A percentile compares a stretch with the other conserved stretches of the same genome.
Evolutionary conservation across 2,797 vertebrate genomes (phyloP).

Genomic region (Diglossa cyanea): DNA sequence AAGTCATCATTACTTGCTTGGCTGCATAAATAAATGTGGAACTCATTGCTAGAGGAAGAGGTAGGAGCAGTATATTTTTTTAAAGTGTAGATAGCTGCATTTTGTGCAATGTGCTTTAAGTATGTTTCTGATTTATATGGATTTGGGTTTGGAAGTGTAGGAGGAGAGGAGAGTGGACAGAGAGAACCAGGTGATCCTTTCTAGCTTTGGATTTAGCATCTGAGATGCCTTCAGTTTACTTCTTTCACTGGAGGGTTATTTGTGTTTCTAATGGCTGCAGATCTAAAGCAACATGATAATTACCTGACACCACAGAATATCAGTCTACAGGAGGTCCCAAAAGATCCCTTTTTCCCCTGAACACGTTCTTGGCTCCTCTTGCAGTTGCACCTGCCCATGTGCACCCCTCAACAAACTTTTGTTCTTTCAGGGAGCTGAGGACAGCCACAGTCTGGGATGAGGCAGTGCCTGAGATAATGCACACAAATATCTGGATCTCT

Average conservation of each 20-base stretch:
- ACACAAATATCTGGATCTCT: background rate
- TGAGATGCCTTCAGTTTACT: background rate
- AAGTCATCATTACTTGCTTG: background rate
- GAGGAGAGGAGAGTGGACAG: background rate
- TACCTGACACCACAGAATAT: background rate
- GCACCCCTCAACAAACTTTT: fast-evolving
- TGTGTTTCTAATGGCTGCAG: background rate
- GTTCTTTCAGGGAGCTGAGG: background rate
- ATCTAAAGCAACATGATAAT: background rate
- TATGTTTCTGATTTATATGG: background rate
- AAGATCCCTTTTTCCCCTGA: background rate
- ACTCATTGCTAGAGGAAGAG: background rate
- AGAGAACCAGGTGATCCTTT: background rate
- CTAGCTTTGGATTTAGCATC: background rate
- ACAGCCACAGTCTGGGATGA: background rate
- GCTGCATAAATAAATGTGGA: background rate
- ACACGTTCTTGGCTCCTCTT: fast-evolving
- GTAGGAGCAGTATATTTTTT: background rate
- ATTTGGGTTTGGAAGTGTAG: background rate
- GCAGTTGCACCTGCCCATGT: background rate
- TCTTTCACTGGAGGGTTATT: background rate
- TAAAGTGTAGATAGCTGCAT: background rate
- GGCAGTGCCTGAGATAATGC: background rate
- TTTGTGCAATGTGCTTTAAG: background rate
- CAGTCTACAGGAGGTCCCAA: background rate